Percentiles rank a stretch among this genome's conserved stretches.
These are phyloP conservation scores for Montipora capricornis DNA, from an alignment of 64 coral and sea anemone species.

Conservation along the genomic window DNA sequence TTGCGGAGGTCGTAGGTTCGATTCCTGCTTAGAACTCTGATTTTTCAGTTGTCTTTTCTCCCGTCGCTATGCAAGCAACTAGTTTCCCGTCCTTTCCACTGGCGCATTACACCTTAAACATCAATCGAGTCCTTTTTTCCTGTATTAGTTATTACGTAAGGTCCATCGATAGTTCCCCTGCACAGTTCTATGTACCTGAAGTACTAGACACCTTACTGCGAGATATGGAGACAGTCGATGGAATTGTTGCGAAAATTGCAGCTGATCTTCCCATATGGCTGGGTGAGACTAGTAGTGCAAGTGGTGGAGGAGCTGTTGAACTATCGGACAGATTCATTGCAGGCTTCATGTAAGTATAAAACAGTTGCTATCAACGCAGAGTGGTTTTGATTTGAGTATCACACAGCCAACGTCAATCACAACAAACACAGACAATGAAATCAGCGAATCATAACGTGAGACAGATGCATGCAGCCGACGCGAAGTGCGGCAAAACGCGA, in stretches of 20 bases:
- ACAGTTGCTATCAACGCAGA: background rate
- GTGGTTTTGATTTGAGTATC: no score
- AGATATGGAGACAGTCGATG: slow-evolving; percentile 35
- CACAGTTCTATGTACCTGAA: slow-evolving; percentile 74
- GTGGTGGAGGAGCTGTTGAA: slow-evolving; percentile 77
- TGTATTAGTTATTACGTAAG: slow-evolving; percentile 74
- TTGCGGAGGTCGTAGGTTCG: no score
- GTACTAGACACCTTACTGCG: slow-evolving; percentile 62
- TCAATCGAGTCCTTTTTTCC: background rate
- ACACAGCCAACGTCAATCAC: no score
- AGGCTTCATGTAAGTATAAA: slow-evolving; percentile 65
- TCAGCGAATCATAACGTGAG: no score
- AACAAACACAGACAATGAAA: no score
- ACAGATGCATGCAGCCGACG: no score
- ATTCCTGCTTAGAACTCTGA: no score
- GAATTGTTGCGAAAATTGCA: slow-evolving; percentile 35
- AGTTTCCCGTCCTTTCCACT: no score
- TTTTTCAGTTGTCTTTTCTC: no score
- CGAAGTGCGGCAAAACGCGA: no score
- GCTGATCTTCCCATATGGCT: slow-evolving; percentile 68
- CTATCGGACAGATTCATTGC: slow-evolving; percentile 77
- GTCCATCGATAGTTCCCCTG: slow-evolving; percentile 23
- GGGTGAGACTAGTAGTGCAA: slow-evolving; percentile 80
- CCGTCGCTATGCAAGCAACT: no score
- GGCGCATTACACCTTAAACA: background rate